Percentiles rank a stretch among this genome's conserved stretches.
phyloP scores from a whole-genome alignment of 2,113 vertebrate genomes.

The Rhodinocichla rosea region DNA sequence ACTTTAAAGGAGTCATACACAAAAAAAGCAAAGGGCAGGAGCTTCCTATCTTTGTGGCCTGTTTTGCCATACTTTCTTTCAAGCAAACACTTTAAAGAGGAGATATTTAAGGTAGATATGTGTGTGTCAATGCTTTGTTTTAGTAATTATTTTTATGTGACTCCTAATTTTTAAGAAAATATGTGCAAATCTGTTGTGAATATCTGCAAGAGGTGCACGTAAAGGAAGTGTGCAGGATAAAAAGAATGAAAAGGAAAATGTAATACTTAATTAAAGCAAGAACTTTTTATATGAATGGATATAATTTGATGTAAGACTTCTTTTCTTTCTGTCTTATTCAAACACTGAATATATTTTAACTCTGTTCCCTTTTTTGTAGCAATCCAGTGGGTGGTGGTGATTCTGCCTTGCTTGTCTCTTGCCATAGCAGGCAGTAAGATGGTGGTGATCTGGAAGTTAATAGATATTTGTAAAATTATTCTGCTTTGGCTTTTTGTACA shows the following conservation, averaged over 20 bases:
- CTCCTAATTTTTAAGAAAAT: background rate
- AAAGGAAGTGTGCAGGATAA: background rate
- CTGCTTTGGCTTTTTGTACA: background rate
- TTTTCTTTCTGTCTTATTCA: background rate
- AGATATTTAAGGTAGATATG: background rate
- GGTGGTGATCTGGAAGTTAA: background rate
- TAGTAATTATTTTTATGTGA: background rate
- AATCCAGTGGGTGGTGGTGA: background rate
- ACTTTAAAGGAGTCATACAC: background rate
- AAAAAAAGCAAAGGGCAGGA: background rate
- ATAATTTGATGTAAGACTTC: background rate
- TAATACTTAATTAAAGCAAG: background rate
- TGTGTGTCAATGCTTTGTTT: background rate
- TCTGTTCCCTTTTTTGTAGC: background rate
- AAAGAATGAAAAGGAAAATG: background rate
- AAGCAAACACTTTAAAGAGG: background rate
- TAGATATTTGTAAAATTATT: background rate
- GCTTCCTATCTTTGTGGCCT: background rate
- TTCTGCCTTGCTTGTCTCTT: background rate
- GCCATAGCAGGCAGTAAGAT: background rate
- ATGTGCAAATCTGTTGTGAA: background rate
- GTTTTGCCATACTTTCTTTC: background rate
- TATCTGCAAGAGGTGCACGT: background rate
- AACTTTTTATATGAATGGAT: background rate
- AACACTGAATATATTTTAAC: background rate